These are phyloP conservation scores for Asarcornis scutulata DNA, from an alignment of 2,113 vertebrate genomes.

Conservation along the genomic window DNA sequence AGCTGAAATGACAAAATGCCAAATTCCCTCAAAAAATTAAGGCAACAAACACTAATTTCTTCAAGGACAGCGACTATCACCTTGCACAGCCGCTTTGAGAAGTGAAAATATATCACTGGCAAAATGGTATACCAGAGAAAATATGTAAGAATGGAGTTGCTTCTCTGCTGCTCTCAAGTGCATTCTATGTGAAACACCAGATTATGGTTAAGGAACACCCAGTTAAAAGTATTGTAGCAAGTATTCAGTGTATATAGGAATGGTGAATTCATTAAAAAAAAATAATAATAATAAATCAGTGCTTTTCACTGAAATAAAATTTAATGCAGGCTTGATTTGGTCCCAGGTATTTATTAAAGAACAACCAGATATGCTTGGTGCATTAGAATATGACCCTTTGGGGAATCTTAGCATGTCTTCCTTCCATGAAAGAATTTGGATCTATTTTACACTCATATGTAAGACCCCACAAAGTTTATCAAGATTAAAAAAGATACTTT, in stretches of 20 bases:
- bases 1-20: slow-evolving; percentile 60
- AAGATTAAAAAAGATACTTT: slow-evolving; percentile 55
- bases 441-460: not conserved
- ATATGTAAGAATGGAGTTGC: not conserved
- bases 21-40: slow-evolving; percentile 59
- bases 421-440: not conserved
- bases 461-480: slow-evolving; percentile 42
- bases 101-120: not conserved
- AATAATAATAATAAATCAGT: not conserved
- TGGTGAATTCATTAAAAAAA: not conserved
- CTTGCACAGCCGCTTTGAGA: not conserved
- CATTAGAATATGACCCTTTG: not conserved
- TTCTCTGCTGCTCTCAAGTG: not conserved
- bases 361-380: not conserved
- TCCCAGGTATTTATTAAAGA: not conserved
- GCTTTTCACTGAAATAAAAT: not conserved
- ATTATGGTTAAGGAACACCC: not conserved
- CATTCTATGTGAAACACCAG: not conserved
- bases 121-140: not conserved
- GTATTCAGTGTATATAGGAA: not conserved
- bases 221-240: not conserved
- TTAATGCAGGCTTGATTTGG: not conserved
- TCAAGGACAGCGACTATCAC: not conserved
- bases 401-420: not conserved
- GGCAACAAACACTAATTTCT: slow-evolving; percentile 59